phyloP scores from a whole-genome alignment of 2,797 vertebrate genomes.

The Myotis vivesi region DNA sequence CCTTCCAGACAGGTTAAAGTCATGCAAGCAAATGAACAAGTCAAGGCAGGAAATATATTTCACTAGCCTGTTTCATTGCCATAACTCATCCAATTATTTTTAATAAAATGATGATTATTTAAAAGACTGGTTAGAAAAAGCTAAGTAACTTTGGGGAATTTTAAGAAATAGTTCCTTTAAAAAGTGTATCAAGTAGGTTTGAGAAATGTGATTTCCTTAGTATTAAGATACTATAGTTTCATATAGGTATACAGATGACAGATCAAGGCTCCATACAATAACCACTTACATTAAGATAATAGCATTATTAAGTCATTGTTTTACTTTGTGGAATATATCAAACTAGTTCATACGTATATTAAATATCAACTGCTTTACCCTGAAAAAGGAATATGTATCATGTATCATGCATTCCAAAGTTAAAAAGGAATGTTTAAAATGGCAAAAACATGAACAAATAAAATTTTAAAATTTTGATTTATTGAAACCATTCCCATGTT shows the following conservation, averaged over 20 bases:
- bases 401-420: background rate
- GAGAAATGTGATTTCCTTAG: background rate
- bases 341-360: background rate
- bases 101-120: conserved; percentile 24
- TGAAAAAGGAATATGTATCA: background rate
- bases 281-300: background rate
- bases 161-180: background rate
- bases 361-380: background rate
- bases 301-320: background rate
- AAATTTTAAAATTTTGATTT: conserved; percentile 5
- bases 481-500: background rate
- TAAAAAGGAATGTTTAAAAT: background rate
- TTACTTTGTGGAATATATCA: background rate
- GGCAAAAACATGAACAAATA: background rate
- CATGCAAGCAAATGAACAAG: conserved; percentile 40
- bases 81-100: conserved; percentile 20
- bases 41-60: conserved; percentile 15
- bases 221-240: background rate
- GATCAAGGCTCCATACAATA: background rate
- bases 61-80: background rate
- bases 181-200: background rate
- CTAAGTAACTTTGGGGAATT: background rate
- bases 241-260: background rate
- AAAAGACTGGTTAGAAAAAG: background rate
- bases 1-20: conserved; percentile 56